These are phyloP conservation scores for Oenanthe oenanthe DNA, from an alignment of 2,113 vertebrate genomes.

Conservation along the genomic window DNA sequence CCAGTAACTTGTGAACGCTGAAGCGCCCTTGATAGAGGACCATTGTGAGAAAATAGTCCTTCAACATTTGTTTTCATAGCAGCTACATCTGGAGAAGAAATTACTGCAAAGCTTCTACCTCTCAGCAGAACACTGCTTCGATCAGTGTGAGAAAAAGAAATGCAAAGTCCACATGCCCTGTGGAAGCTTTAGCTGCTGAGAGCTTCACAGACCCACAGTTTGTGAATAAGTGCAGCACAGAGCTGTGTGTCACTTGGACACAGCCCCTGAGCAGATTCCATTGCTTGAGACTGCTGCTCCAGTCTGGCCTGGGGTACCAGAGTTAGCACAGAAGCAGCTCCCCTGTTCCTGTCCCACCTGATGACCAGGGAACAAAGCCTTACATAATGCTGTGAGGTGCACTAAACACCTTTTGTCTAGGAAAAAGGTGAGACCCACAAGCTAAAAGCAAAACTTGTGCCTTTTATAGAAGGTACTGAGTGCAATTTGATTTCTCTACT, in stretches of 20 bases:
- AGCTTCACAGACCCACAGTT: neutral
- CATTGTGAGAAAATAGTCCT: constrained; percentile 10
- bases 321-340: neutral
- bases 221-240: fast-evolving
- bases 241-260: neutral
- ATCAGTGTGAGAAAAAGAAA: neutral
- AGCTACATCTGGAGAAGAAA: constrained; percentile 25
- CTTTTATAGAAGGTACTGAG: neutral
- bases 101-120: neutral
- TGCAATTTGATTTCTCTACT: neutral
- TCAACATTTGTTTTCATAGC: constrained; percentile 16
- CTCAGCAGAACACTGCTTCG: neutral
- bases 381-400: neutral
- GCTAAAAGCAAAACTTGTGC: neutral
- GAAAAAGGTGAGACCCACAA: neutral
- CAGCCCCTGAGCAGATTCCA: fast-evolving
- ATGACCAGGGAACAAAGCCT: neutral
- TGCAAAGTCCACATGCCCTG: neutral
- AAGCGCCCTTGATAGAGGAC: neutral
- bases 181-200: neutral
- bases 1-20: neutral
- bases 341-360: neutral
- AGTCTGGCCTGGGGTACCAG: neutral
- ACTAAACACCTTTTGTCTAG: neutral
- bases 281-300: neutral